These are phyloP conservation scores for Sesia apiformis DNA, from an alignment of 2,888 invertebrate species.

Conservation along the genomic window DNA sequence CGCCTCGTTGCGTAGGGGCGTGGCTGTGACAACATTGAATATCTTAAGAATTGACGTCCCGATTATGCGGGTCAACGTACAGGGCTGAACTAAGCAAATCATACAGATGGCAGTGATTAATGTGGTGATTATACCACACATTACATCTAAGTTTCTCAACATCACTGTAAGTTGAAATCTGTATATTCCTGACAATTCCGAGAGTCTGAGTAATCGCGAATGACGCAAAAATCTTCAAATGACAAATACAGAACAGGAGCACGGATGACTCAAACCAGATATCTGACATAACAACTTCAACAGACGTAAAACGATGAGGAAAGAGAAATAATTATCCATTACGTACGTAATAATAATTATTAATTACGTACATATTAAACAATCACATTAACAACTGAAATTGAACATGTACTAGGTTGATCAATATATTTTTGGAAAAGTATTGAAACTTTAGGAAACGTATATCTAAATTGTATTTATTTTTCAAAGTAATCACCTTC, in stretches of 20 bases:
- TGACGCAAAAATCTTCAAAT: not conserved
- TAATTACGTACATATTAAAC: not conserved
- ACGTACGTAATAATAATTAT: too few relatives aligned
- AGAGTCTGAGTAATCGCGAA: not conserved
- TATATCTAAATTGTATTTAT: too few relatives aligned
- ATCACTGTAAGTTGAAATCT: too few relatives aligned
- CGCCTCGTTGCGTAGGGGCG: constrained; percentile 20
- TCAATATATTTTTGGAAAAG: too few relatives aligned
- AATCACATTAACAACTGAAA: too few relatives aligned
- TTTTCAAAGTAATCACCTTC: too few relatives aligned
- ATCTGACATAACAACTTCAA: not conserved
- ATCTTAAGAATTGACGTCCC: constrained; percentile 30
- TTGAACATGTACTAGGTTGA: too few relatives aligned
- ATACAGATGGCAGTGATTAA: not conserved
- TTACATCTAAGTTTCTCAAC: not conserved
- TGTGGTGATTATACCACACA: not conserved
- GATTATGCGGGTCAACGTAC: constrained; percentile 30
- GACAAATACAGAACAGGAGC: not conserved
- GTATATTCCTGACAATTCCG: not conserved
- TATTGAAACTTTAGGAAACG: too few relatives aligned
- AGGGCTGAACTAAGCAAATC: not conserved
- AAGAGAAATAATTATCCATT: not conserved
- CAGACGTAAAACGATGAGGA: not conserved
- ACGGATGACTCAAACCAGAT: not conserved
- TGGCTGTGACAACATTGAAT: constrained; percentile 23